These are phyloP conservation scores for Agrenia bidenticulata DNA, from an alignment of 2,888 invertebrate genomes.

Conservation along the genomic window DNA sequence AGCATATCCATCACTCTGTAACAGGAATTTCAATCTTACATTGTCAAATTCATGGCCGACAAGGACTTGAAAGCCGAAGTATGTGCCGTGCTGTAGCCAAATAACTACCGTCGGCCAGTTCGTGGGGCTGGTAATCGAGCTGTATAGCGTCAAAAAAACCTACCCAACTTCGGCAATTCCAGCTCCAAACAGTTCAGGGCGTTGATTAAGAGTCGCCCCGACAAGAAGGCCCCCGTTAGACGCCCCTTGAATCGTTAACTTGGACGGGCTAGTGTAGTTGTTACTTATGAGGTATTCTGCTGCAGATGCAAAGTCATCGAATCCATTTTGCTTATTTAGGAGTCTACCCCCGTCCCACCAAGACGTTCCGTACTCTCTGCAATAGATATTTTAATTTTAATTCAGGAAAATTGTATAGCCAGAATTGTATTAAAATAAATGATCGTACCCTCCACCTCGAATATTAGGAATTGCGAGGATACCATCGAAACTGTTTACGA, in stretches of 20 bases:
- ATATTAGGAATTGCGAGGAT: constrained; percentile 89
- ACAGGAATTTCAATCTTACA: no score
- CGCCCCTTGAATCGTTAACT: constrained; percentile 84
- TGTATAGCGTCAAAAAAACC: constrained; percentile 53
- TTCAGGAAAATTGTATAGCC: no score
- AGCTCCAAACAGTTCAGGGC: constrained; percentile 90
- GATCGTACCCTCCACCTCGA: constrained; percentile 81
- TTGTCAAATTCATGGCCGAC: no score
- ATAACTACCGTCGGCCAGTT: background rate
- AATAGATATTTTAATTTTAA: background rate
- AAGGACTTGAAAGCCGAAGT: no score
- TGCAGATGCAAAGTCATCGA: constrained; percentile 92
- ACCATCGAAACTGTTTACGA: constrained; percentile 72
- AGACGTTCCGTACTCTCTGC: constrained; percentile 65
- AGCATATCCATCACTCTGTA: constrained; percentile 62
- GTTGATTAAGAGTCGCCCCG: constrained; percentile 92
- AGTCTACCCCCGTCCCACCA: constrained; percentile 94
- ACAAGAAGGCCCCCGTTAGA: constrained; percentile 88
- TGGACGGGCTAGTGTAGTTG: constrained; percentile 72
- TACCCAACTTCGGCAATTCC: constrained; percentile 93
- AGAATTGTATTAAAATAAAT: no score
- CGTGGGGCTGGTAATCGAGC: background rate
- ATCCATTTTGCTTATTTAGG: constrained; percentile 92
- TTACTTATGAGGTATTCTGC: constrained; percentile 81
- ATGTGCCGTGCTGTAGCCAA: no score